Evolutionary conservation across 2,113 vertebrate species (phyloP).

Genomic region (Lampris incognitus): DNA sequence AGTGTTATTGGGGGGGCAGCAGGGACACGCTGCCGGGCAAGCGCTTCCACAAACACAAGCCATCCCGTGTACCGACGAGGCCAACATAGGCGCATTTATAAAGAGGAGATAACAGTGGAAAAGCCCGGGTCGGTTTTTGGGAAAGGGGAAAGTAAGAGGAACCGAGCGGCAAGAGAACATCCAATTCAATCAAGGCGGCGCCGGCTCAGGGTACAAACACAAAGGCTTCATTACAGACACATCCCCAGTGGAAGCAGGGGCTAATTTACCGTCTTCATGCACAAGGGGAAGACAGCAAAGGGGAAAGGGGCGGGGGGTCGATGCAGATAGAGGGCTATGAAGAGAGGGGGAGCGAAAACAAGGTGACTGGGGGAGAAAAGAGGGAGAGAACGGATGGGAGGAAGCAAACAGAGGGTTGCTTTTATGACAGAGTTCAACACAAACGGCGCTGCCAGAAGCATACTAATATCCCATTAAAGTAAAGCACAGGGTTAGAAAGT

Average conservation of each 20-base stretch:
- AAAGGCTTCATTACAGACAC: conserved; percentile 77
- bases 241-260: conserved; percentile 69
- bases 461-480: conserved; percentile 61
- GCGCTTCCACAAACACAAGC: conserved; percentile 47
- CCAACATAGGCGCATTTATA: conserved; percentile 48
- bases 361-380: conserved; percentile 12
- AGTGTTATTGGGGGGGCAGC: conserved; percentile 42
- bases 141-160: conserved; percentile 66
- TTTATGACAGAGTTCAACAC: conserved; percentile 33
- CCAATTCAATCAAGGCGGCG: conserved; percentile 74
- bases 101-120: conserved; percentile 57
- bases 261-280: conserved; percentile 71
- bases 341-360: conserved; percentile 25
- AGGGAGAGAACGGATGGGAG: conserved; percentile 5
- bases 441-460: conserved; percentile 41
- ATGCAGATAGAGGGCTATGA: conserved; percentile 14
- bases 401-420: conserved; percentile 10
- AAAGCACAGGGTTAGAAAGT: conserved; percentile 43
- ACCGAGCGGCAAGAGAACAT: conserved; percentile 71
- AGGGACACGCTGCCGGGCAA: conserved; percentile 12
- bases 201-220: conserved; percentile 79
- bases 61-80: background rate
- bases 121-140: conserved; percentile 41
- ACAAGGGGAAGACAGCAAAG: conserved; percentile 23
- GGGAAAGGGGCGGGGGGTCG: background rate